A percentile compares a stretch with the other conserved stretches of the same genome.
These are phyloP conservation scores for Actinemys pallida DNA, from an alignment of 2,113 vertebrate species.

Conservation along the genomic window DNA sequence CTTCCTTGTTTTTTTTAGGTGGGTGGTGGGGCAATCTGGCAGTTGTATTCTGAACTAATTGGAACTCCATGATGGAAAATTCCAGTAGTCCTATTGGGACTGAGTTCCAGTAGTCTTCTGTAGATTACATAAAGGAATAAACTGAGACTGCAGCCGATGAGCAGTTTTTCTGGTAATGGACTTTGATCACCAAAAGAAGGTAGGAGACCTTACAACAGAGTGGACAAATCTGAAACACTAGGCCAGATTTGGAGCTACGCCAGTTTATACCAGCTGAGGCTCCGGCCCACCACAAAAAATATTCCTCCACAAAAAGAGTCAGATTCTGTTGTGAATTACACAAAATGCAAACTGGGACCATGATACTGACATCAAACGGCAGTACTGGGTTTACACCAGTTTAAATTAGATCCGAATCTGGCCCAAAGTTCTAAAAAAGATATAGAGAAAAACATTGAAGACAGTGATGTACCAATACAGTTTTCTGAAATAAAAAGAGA, in stretches of 20 bases:
- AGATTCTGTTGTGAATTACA: background rate
- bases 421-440: background rate
- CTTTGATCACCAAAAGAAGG: background rate
- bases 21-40: background rate
- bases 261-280: background rate
- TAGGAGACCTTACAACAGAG: background rate
- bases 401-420: background rate
- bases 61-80: background rate
- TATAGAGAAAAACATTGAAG: background rate
- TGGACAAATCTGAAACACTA: background rate
- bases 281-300: fast-evolving
- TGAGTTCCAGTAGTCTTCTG: background rate
- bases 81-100: background rate
- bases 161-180: background rate
- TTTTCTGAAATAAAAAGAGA: background rate
- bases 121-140: background rate
- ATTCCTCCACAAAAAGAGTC: background rate
- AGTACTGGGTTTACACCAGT: background rate
- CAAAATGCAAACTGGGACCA: fast-evolving
- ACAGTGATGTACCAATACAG: background rate
- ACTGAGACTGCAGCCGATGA: fast-evolving
- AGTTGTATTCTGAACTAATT: background rate
- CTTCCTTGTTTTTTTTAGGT: background rate
- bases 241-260: background rate
- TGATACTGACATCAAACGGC: background rate